A percentile compares a stretch with the other conserved stretches of the same genome.
These are phyloP conservation scores for Champsocephalus gunnari DNA, from an alignment of 2,797 vertebrate genomes.

Conservation along the genomic window DNA sequence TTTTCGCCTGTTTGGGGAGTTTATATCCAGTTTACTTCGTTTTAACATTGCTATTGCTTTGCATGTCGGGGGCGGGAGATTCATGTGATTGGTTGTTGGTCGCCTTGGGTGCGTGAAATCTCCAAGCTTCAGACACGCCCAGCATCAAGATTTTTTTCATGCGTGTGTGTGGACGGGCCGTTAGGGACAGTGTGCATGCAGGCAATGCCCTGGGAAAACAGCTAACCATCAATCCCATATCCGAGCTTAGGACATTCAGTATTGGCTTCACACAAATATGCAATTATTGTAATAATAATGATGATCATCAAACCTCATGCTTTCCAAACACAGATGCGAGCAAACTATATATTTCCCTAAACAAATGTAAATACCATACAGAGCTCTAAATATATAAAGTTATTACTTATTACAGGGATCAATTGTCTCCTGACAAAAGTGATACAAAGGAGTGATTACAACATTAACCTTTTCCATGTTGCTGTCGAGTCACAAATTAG, in stretches of 20 bases:
- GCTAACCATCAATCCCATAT: constrained; percentile 16
- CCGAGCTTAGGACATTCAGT: constrained; percentile 19
- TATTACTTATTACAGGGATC: not conserved
- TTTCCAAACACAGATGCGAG: not conserved
- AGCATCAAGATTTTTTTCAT: too few species aligned
- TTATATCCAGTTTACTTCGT: too few species aligned
- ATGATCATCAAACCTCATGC: not conserved
- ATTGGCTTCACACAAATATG: constrained; percentile 44
- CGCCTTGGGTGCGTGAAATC: too few species aligned
- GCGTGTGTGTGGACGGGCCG: too few species aligned
- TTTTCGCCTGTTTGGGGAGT: too few species aligned
- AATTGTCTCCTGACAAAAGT: not conserved
- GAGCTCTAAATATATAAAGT: not conserved
- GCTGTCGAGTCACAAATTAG: not conserved
- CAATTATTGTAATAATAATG: constrained; percentile 19
- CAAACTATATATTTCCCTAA: not conserved
- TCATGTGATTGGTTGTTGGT: too few species aligned
- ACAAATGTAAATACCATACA: not conserved
- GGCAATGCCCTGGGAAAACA: constrained; percentile 19
- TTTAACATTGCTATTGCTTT: too few species aligned
- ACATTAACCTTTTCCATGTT: not conserved
- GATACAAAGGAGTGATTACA: not conserved
- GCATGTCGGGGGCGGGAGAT: too few species aligned
- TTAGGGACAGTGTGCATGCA: constrained; percentile 11
- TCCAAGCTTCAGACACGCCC: too few species aligned